Evolutionary conservation across 2,113 vertebrate genomes (phyloP).

Genomic region (Hyperoodon ampullatus): DNA sequence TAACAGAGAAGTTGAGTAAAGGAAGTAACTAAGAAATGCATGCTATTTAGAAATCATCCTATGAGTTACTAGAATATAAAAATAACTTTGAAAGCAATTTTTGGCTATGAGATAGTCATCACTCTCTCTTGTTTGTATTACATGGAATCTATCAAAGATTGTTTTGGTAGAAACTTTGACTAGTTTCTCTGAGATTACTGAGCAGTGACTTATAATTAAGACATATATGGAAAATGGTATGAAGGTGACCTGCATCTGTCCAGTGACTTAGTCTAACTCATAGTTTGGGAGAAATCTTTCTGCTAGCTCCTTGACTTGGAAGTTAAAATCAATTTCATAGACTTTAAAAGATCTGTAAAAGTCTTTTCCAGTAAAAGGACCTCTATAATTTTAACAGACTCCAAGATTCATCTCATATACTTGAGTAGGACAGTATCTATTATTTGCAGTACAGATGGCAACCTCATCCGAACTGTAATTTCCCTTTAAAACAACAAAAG

Average conservation of each 20-base stretch:
- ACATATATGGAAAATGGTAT: neutral
- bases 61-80: neutral
- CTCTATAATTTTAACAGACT: neutral
- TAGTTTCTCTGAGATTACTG: neutral
- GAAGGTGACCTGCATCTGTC: neutral
- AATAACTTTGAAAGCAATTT: neutral
- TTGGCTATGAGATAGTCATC: neutral
- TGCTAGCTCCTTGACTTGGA: neutral
- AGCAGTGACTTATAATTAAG: neutral
- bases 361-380: neutral
- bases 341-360: neutral
- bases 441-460: neutral
- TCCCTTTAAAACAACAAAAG: neutral
- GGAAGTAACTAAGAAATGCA: neutral
- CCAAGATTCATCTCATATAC: neutral
- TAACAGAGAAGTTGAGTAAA: neutral
- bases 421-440: neutral
- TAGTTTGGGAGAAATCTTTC: neutral
- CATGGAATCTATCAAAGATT: neutral
- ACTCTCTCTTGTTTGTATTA: neutral
- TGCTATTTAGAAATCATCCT: neutral
- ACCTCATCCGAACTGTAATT: neutral
- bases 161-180: neutral
- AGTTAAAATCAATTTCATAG: neutral
- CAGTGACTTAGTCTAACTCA: neutral